A percentile compares a stretch with the other conserved stretches of the same genome.
phyloP scores from a whole-genome alignment of 2,797 vertebrate species.

The Loriculus beryllinus region DNA sequence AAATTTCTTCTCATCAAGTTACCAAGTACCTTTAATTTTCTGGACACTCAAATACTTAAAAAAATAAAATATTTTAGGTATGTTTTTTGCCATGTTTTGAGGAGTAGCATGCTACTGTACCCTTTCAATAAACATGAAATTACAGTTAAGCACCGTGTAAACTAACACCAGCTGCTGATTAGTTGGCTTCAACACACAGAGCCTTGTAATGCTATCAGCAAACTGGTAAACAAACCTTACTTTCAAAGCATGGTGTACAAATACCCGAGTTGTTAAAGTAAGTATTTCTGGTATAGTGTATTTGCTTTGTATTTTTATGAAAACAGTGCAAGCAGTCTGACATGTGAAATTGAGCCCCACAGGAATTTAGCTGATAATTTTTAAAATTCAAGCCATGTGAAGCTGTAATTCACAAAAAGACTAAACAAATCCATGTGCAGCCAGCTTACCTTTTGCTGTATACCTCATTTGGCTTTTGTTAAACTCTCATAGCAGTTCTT shows the following conservation, averaged over 20 bases:
- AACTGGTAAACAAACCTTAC: not conserved
- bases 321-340: fast-evolving
- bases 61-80: not conserved
- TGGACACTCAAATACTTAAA: not conserved
- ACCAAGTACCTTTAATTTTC: not conserved
- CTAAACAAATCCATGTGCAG: not conserved
- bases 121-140: not conserved
- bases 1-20: not conserved
- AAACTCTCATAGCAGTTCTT: not conserved
- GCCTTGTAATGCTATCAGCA: not conserved
- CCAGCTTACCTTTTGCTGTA: not conserved
- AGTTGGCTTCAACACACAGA: not conserved
- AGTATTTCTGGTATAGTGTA: not conserved
- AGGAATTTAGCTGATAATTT: not conserved
- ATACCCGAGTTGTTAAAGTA: not conserved
- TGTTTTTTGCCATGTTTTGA: not conserved
- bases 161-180: not conserved
- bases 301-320: not conserved
- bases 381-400: not conserved
- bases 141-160: not conserved
- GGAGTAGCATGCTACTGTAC: not conserved
- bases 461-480: not conserved
- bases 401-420: not conserved
- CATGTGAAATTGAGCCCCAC: not conserved
- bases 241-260: not conserved